Percentiles rank a stretch among this genome's conserved stretches.
Conservation (phyloP, 1,140 invertebrate species). For the Muscidifurax raptorellus region DNA sequence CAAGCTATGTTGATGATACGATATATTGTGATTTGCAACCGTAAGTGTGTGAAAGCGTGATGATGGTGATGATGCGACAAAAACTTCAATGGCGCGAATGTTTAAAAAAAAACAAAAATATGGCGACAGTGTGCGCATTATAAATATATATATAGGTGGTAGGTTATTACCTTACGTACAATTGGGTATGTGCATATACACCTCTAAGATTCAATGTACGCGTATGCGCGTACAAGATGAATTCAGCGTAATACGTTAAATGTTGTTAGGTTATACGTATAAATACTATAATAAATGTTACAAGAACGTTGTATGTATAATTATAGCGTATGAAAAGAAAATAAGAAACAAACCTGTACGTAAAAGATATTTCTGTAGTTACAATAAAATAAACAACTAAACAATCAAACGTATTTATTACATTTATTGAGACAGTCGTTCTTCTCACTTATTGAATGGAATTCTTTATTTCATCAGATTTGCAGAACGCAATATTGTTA, state of each 20-base stretch:
- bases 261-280: conserved; percentile 72
- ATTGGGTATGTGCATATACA: conserved; percentile 40
- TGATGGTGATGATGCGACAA: background rate
- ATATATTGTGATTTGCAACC: conserved; percentile 8
- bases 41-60: conserved; percentile 12
- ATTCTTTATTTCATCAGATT: too few species aligned
- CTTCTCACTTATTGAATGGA: too few species aligned
- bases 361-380: conserved; percentile 66
- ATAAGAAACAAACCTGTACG: conserved; percentile 55
- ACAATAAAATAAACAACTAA: conserved; percentile 60
- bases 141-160: conserved; percentile 47
- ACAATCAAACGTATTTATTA: conserved; percentile 34
- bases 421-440: background rate
- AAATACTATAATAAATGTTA: conserved; percentile 74
- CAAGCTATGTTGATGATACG: background rate
- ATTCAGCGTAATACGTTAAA: conserved; percentile 69
- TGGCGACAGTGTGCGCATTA: background rate
- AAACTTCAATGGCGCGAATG: conserved; percentile 12
- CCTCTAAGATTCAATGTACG: conserved; percentile 44
- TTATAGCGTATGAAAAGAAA: conserved; percentile 51
- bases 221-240: conserved; percentile 38
- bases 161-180: conserved; percentile 42
- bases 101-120: conserved; percentile 32
- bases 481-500: too few species aligned
- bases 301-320: conserved; percentile 70